These are phyloP conservation scores for Grallaria varia DNA, from an alignment of 2,113 vertebrate genomes.

Conservation along the genomic window DNA sequence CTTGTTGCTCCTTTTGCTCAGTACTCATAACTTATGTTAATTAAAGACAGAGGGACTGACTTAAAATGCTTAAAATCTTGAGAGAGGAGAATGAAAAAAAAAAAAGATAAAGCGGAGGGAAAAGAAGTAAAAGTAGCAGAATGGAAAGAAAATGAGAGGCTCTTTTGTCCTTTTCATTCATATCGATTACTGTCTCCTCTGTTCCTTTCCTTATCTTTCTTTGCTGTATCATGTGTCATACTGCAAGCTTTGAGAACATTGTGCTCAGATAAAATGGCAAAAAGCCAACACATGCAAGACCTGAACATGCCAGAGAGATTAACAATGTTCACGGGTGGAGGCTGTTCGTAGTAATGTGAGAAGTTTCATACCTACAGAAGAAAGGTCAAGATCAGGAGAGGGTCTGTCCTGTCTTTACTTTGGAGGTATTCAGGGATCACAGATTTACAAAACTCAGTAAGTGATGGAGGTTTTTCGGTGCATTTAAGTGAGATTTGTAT, in stretches of 20 bases:
- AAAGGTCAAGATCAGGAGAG: not conserved
- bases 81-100: not conserved
- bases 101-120: not conserved
- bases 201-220: not conserved
- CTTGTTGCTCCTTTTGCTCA: not conserved
- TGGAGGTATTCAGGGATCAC: not conserved
- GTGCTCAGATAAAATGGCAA: not conserved
- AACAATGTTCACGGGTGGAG: not conserved
- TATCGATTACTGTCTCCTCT: not conserved
- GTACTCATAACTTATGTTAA: not conserved
- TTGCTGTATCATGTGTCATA: not conserved
- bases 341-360: not conserved
- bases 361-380: not conserved
- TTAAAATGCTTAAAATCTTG: not conserved
- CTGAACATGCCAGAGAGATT: not conserved
- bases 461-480: not conserved
- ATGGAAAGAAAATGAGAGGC: not conserved
- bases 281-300: not conserved
- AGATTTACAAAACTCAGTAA: not conserved
- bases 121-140: not conserved
- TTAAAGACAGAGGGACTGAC: not conserved
- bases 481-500: not conserved
- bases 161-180: not conserved
- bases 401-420: not conserved
- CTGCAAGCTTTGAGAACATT: not conserved